These are phyloP conservation scores for Drosophila ambigua DNA, from an alignment of 1,140 invertebrate genomes.

Conservation along the genomic window DNA sequence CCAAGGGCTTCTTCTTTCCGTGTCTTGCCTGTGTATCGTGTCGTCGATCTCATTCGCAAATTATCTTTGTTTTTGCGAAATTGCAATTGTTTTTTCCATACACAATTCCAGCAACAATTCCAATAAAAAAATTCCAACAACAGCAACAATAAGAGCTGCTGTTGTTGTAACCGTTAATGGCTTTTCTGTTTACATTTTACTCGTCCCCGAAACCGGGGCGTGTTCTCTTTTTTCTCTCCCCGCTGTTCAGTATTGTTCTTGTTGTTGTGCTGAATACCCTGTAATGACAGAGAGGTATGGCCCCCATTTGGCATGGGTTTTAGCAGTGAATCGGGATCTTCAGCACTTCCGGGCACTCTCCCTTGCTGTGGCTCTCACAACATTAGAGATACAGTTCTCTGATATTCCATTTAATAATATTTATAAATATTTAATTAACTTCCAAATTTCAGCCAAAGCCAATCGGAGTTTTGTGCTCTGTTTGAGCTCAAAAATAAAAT, in stretches of 20 bases:
- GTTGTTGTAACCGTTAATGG: conserved; percentile 65
- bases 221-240: conserved; percentile 50
- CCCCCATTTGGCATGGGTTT: no score
- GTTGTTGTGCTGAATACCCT: conserved; percentile 29
- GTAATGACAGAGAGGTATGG: no score
- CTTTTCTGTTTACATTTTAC: conserved; percentile 72
- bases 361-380: no score
- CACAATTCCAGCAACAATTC: conserved; percentile 50
- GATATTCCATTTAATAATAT: no score
- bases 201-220: conserved; percentile 62
- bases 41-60: conserved; percentile 77
- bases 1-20: background rate
- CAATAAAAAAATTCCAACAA: conserved; percentile 39
- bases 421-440: no score
- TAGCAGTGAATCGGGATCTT: no score
- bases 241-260: conserved; percentile 5
- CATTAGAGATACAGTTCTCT: no score
- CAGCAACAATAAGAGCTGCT: conserved; percentile 29
- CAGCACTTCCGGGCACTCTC: no score
- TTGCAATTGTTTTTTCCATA: conserved; percentile 74
- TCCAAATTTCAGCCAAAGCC: no score
- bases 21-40: conserved; percentile 60
- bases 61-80: conserved; percentile 80
- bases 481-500: no score
- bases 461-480: no score